Conservation (phyloP, 2,113 vertebrate species). For the Callochromis pleurospilus region DNA sequence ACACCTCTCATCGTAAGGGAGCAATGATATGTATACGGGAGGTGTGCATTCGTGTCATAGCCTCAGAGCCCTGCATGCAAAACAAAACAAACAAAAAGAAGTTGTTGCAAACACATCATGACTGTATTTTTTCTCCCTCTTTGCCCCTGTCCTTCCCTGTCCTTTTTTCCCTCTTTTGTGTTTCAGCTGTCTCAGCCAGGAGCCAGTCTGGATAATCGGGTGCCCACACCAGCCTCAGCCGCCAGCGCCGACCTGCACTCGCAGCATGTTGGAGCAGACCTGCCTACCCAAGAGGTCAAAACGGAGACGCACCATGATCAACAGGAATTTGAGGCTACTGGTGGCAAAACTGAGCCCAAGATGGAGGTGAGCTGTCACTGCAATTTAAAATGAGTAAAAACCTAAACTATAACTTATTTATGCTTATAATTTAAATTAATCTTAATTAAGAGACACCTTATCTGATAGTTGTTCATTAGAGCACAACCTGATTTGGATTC, state of each 20-base stretch:
- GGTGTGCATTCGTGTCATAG: not conserved
- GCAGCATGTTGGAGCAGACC: conserved; percentile 83
- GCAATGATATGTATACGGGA: not conserved
- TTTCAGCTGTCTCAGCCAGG: conserved; percentile 85
- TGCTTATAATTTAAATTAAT: not conserved
- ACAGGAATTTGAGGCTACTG: conserved; percentile 74
- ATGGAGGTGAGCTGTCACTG: conserved; percentile 75
- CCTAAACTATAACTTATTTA: not conserved
- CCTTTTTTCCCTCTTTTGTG: not conserved
- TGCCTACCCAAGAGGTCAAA: conserved; percentile 80
- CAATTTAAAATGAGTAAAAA: not conserved
- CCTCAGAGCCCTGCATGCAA: conserved; percentile 38
- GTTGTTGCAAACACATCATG: not conserved
- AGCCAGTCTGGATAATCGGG: conserved; percentile 86
- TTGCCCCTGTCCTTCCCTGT: not conserved
- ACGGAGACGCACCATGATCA: conserved; percentile 76
- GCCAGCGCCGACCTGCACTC: conserved; percentile 80
- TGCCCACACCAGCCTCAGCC: conserved; percentile 89
- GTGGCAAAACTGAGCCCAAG: conserved; percentile 81
- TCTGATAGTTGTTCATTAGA: not conserved
- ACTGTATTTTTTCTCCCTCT: not conserved
- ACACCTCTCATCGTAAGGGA: not conserved
- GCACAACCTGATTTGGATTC: not conserved
- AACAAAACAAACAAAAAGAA: not conserved
- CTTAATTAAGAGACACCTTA: not conserved